Percentiles rank a stretch among this genome's conserved stretches.
phyloP scores from a whole-genome alignment of 1,140 invertebrate species.

The Chironomus striatipennis region DNA sequence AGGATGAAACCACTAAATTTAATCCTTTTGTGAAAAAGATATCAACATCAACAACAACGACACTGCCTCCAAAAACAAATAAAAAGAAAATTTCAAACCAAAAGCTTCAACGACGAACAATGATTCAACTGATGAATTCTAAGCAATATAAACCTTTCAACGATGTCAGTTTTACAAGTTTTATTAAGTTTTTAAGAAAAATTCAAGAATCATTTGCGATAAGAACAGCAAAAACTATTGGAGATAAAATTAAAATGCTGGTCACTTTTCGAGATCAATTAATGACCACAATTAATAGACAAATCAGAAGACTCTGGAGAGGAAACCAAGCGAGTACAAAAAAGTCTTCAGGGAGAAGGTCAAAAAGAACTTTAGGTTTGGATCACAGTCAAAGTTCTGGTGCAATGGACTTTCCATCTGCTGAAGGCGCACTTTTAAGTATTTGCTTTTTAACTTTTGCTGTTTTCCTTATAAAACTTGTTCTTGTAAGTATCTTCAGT shows the following conservation, averaged over 20 bases:
- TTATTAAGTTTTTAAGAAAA: slow-evolving; percentile 43
- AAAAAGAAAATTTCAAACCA: not conserved
- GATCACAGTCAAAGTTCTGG: slow-evolving; percentile 36
- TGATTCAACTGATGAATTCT: slow-evolving; percentile 19
- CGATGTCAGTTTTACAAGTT: slow-evolving; percentile 31
- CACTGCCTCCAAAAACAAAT: not conserved
- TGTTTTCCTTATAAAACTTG: slow-evolving; percentile 69
- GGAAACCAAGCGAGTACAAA: slow-evolving; percentile 28
- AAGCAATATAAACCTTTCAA: slow-evolving; percentile 27
- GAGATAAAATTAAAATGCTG: slow-evolving; percentile 48
- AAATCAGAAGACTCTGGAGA: not conserved
- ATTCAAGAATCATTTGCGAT: slow-evolving; percentile 46
- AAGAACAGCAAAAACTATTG: slow-evolving; percentile 43
- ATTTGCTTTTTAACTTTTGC: slow-evolving; percentile 76
- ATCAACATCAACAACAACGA: not conserved
- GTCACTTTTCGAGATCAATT: slow-evolving; percentile 46
- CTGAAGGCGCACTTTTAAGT: slow-evolving; percentile 66
- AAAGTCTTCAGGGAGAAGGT: slow-evolving; percentile 28
- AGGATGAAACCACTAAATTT: not conserved
- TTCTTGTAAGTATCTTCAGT: slow-evolving; percentile 54
- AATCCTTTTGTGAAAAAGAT: not conserved
- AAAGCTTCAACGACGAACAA: not conserved
- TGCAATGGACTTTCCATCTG: slow-evolving; percentile 63
- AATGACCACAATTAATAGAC: slow-evolving; percentile 48
- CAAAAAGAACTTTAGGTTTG: slow-evolving; percentile 29